Conservation (phyloP, 2,888 invertebrate genomes). For the Drosophila cognata region DNA sequence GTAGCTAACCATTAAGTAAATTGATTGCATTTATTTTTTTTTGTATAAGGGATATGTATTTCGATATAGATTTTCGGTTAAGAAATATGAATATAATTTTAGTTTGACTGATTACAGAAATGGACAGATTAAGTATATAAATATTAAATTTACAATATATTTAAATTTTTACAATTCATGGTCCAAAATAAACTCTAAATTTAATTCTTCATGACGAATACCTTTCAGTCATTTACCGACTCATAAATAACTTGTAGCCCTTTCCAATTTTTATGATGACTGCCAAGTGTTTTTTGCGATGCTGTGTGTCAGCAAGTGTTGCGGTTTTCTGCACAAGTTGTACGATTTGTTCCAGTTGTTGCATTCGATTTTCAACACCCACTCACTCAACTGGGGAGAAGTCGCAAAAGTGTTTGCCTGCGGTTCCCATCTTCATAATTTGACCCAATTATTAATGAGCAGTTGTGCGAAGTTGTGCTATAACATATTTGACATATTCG, state of each 20-base stretch:
- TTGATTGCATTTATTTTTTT: neutral
- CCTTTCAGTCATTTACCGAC: neutral
- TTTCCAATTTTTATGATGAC: constrained; percentile 8
- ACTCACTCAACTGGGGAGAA: constrained; percentile 37
- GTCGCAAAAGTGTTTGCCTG: constrained; percentile 59
- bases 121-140: neutral
- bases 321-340: constrained; percentile 30
- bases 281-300: constrained; percentile 14
- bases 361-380: constrained; percentile 15
- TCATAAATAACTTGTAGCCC: constrained; percentile 3
- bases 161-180: no score
- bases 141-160: neutral
- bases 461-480: constrained; percentile 3
- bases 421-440: constrained; percentile 1
- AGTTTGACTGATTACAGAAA: neutral
- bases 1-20: neutral
- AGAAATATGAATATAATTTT: neutral
- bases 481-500: constrained; percentile 26
- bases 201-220: neutral
- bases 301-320: constrained; percentile 40
- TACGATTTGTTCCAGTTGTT: constrained; percentile 1
- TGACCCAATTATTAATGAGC: constrained; percentile 52
- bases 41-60: neutral
- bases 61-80: neutral
- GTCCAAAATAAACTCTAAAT: neutral